phyloP scores from a whole-genome alignment of 2,888 invertebrate genomes.

The Mythimna albipuncta region DNA sequence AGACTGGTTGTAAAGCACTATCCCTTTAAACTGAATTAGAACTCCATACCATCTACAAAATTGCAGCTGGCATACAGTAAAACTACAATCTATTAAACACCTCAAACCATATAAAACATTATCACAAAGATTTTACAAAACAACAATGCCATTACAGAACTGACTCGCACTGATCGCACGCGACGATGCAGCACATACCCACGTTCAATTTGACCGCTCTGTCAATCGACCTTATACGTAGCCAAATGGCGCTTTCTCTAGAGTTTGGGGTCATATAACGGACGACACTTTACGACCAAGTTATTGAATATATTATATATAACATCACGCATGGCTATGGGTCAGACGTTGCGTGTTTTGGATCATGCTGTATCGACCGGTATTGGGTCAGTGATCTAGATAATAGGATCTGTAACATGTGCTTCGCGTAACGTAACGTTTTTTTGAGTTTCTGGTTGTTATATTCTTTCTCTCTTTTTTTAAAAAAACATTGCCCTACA shows the following conservation, averaged over 20 bases:
- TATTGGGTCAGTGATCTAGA: slow-evolving; percentile 16
- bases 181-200: not conserved
- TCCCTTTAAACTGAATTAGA: too few species aligned
- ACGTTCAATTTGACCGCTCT: slow-evolving; percentile 37
- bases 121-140: not conserved
- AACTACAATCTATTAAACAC: not conserved
- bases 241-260: slow-evolving; percentile 76
- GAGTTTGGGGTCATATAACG: slow-evolving; percentile 79
- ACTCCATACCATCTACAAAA: too few species aligned
- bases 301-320: slow-evolving; percentile 61
- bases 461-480: not conserved
- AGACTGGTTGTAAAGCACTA: too few species aligned
- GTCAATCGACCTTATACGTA: slow-evolving; percentile 64
- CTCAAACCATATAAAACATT: not conserved
- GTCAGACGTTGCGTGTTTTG: slow-evolving; percentile 60
- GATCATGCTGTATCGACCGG: slow-evolving; percentile 26
- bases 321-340: slow-evolving; percentile 46
- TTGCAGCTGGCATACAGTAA: not conserved
- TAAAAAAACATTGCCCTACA: too few species aligned
- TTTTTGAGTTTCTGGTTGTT: slow-evolving; percentile 4
- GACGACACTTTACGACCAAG: slow-evolving; percentile 62
- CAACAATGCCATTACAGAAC: not conserved
- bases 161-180: not conserved
- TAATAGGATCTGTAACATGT: not conserved
- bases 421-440: not conserved